Evolutionary conservation across 2,888 invertebrate genomes (phyloP), one percentile per base, ranked within the genome.

Genomic region (Diarsia brunnea): DNA sequence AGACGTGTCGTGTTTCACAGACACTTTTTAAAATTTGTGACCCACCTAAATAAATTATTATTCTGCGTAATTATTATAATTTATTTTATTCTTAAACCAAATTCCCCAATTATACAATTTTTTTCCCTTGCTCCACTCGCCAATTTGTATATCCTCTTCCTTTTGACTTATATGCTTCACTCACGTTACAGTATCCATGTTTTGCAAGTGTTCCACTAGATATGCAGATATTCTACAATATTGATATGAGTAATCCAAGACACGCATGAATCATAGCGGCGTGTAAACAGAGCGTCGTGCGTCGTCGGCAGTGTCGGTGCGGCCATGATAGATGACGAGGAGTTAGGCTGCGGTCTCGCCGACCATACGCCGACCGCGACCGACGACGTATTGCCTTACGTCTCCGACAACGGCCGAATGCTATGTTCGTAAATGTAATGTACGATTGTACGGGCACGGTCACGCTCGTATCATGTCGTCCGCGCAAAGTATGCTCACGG

Each of bases 221-320:
- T 7, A 38, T 61, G 14, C n/a, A 14, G 38, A 43, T n/a, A n/a
- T 63, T 63, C n/a, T 14, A 0, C 38, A 43, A 38, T 21, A 60
- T 10, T n/a, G 38, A 63, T n/a, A n/a, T n/a, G 31, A 61, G n/a
- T 63, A 63, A 63, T 63, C n/a, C 63, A 63, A 63, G n/a, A 63
- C 38, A 63, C n/a, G 63, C 43, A 63, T 63, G 43, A 63, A n/a
- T 63, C 63, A 63, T 63, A 38, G 63, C 63, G 63, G 43, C 63
- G n/a, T 63, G 63, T 43, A 63, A 63, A 63, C 63, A 63, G 14
- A 63, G 38, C 38, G 14, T 61, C 61, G 16, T 27, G n/a, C 38
- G 14, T 63, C 43, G 19, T 58, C 58, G 27, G 58, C 19, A 1
- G 58, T 27, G 27, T 58, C 58, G 10, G 58, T 10, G 61, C 14